Evolutionary conservation across 2,888 invertebrate species (phyloP).

Genomic region (Petrolisthes cinctipes): DNA sequence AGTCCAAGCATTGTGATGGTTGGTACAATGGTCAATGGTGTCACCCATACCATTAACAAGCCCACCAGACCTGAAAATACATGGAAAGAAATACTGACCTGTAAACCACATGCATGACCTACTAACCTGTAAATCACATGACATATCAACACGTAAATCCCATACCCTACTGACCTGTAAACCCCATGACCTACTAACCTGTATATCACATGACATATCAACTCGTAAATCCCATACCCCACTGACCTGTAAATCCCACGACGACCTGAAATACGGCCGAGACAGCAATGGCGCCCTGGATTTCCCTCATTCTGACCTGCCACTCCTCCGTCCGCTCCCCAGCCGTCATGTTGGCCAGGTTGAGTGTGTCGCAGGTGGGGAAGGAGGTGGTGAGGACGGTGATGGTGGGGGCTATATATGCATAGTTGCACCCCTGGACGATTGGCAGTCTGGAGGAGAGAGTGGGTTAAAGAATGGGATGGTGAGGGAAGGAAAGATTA

Average conservation of each 20-base stretch:
- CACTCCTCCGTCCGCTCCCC: conserved; percentile 77
- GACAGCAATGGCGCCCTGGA: conserved; percentile 86
- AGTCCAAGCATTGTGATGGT: conserved; percentile 87
- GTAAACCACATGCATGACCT: no score
- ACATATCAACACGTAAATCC: not conserved
- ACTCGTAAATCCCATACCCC: no score
- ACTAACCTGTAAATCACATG: not conserved
- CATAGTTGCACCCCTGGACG: conserved; percentile 79
- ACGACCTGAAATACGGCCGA: conserved; percentile 82
- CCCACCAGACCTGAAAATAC: conserved; percentile 78
- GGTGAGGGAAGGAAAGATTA: not conserved
- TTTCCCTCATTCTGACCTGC: conserved; percentile 82
- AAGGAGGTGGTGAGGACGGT: conserved; percentile 80
- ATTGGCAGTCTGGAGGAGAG: conserved; percentile 67
- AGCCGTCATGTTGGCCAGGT: conserved; percentile 73
- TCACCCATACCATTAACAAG: conserved; percentile 80
- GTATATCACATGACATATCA: not conserved
- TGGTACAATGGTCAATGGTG: conserved; percentile 86
- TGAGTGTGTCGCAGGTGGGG: conserved; percentile 78
- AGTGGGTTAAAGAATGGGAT: no score
- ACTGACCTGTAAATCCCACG: conserved; percentile 74
- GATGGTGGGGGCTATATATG: conserved; percentile 83
- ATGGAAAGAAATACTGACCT: no score
- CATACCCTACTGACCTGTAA: conserved; percentile 67
- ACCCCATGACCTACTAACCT: conserved; percentile 74